Conservation (phyloP, 2,113 vertebrate genomes). For the Hystrix cristata region DNA sequence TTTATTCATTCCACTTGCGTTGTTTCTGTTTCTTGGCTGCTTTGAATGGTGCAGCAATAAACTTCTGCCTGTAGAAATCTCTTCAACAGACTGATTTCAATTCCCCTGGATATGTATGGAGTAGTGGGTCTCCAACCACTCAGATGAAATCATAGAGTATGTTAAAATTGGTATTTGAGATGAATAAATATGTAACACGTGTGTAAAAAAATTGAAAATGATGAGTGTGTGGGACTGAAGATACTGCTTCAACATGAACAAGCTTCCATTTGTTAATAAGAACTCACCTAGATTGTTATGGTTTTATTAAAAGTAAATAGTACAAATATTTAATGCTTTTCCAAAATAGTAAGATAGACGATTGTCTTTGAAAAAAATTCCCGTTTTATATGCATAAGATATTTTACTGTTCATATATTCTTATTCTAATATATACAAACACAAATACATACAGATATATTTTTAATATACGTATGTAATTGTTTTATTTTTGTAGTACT, state of each 20-base stretch:
- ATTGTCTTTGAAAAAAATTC: background rate
- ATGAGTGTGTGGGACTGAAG: background rate
- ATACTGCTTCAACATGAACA: background rate
- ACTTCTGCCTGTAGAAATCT: background rate
- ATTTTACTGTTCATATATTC: background rate
- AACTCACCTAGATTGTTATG: background rate
- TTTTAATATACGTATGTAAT: background rate
- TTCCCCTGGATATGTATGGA: background rate
- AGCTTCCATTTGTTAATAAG: background rate
- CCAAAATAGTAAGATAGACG: background rate
- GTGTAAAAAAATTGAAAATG: background rate
- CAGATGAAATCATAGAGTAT: background rate
- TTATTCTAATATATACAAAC: background rate
- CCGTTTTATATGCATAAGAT: background rate
- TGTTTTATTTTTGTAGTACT: background rate
- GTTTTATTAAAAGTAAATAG: background rate
- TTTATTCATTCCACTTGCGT: too few relatives aligned
- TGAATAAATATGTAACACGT: background rate
- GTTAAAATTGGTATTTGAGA: background rate
- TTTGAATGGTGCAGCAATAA: background rate
- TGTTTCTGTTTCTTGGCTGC: background rate
- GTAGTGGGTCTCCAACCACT: background rate
- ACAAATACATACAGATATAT: background rate
- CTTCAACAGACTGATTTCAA: background rate
- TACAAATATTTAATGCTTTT: background rate